These are phyloP conservation scores for Orientallactaga sibirica DNA, from an alignment of 2,797 vertebrate genomes.

Conservation along the genomic window DNA sequence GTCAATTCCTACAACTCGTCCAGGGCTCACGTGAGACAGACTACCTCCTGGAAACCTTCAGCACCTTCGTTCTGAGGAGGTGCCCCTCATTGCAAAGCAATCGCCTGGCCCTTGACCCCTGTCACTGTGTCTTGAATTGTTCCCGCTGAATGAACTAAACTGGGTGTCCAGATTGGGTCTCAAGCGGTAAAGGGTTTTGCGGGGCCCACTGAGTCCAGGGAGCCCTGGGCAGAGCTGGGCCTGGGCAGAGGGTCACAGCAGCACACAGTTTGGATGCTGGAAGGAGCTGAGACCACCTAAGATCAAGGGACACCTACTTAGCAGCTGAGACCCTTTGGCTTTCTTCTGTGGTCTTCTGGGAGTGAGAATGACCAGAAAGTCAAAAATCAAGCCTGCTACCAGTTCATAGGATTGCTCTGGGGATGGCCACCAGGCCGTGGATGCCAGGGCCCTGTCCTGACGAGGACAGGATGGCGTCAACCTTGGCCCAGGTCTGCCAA, in stretches of 20 bases:
- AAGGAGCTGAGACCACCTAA: not conserved
- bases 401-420: not conserved
- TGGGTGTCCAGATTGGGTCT: not conserved
- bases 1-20: not conserved
- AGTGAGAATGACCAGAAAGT: slow-evolving; percentile 5
- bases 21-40: not conserved
- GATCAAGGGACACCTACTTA: not conserved
- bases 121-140: not conserved
- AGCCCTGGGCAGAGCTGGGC: not conserved
- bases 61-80: not conserved
- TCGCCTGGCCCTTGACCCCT: not conserved
- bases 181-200: not conserved
- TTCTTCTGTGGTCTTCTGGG: not conserved
- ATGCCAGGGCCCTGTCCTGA: not conserved
- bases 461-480: not conserved
- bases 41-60: not conserved
- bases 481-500: not conserved
- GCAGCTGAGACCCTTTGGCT: not conserved
- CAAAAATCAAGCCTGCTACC: not conserved
- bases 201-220: too few species aligned
- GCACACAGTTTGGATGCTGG: not conserved
- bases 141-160: not conserved
- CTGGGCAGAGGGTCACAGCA: not conserved
- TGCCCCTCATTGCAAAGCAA: rapidly evolving
- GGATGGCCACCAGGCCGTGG: not conserved